Percentiles rank a stretch among this genome's conserved stretches.
Conservation (phyloP, 2,113 vertebrate species). For the Mola mola region DNA sequence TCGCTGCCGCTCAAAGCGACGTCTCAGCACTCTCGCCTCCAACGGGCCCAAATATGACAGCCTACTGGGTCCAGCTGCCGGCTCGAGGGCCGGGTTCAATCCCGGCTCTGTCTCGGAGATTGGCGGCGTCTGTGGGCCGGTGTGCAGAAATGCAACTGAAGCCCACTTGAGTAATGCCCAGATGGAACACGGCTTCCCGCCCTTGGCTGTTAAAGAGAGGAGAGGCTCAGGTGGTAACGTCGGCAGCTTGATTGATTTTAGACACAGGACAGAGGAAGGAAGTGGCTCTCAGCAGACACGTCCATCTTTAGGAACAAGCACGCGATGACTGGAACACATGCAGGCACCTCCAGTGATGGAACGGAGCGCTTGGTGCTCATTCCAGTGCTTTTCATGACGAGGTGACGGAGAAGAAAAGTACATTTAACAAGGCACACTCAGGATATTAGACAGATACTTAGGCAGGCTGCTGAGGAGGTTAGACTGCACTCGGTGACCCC, state of each 20-base stretch:
- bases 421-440: conserved; percentile 9
- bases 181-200: conserved; percentile 2
- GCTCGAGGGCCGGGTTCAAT: conserved; percentile 69
- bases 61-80: conserved; percentile 73
- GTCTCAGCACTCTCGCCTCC: conserved; percentile 83
- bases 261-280: not conserved
- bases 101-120: conserved; percentile 58
- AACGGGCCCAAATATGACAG: conserved; percentile 77
- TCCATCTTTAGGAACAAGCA: conserved; percentile 20
- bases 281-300: conserved; percentile 13
- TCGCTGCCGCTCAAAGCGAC: conserved; percentile 72
- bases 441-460: conserved; percentile 11
- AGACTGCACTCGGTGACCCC: conserved; percentile 3
- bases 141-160: conserved; percentile 47
- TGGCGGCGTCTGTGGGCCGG: conserved; percentile 37
- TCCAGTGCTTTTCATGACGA: conserved; percentile 18
- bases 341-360: not conserved
- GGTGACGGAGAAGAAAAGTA: not conserved
- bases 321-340: conserved; percentile 6
- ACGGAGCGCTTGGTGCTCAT: conserved; percentile 15
- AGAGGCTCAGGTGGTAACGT: conserved; percentile 3
- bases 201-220: not conserved
- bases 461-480: not conserved
- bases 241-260: conserved; percentile 1
- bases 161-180: conserved; percentile 61